A percentile compares a stretch with the other conserved stretches of the same genome.
Evolutionary conservation across 2,797 vertebrate genomes (phyloP).

Genomic region (Glyptemys insculpta): DNA sequence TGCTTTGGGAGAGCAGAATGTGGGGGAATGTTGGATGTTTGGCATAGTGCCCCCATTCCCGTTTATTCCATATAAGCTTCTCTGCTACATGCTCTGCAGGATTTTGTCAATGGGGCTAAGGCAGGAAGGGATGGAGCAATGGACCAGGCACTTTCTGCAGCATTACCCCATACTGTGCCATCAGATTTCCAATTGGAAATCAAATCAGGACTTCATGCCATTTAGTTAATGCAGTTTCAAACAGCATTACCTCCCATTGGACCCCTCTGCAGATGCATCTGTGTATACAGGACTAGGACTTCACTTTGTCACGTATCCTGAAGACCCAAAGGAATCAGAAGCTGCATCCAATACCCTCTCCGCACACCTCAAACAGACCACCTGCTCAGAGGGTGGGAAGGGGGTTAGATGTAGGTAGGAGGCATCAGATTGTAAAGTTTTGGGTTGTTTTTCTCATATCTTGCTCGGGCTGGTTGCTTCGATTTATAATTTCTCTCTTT

Average conservation of each 20-base stretch:
- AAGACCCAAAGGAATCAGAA: not conserved
- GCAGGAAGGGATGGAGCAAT: not conserved
- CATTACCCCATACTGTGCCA: not conserved
- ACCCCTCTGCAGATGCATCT: accelerated
- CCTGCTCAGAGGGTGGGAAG: not conserved
- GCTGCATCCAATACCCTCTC: not conserved
- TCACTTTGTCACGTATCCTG: not conserved
- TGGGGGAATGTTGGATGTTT: not conserved
- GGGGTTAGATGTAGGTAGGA: not conserved
- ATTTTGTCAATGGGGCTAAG: not conserved
- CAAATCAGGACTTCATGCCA: not conserved
- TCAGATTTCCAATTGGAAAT: not conserved
- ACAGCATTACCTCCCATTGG: not conserved
- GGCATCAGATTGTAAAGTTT: not conserved
- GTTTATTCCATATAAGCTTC: not conserved
- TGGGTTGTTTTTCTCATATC: not conserved
- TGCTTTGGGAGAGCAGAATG: not conserved
- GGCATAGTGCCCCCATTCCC: not conserved
- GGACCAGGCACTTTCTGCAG: not conserved
- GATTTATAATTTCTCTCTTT: not conserved
- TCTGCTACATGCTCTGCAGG: not conserved
- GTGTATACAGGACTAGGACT: not conserved
- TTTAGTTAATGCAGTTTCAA: not conserved
- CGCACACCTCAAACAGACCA: accelerated
- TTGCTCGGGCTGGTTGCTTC: not conserved